These are phyloP conservation scores for Thalassoma bifasciatum DNA, from an alignment of 2,113 vertebrate genomes.

Conservation along the genomic window DNA sequence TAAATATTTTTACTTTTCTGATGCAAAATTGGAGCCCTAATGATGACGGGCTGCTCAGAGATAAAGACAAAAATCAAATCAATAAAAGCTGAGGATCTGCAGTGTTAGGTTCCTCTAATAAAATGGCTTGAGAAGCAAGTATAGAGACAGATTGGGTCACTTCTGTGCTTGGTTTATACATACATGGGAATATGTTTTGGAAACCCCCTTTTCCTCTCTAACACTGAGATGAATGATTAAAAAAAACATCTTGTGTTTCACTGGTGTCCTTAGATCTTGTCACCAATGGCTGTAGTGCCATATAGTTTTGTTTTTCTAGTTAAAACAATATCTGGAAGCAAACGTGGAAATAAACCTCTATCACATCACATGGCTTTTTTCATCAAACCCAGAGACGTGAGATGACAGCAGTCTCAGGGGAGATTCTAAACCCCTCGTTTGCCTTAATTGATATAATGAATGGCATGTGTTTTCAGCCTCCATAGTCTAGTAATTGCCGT, in stretches of 20 bases:
- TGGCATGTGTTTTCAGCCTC: constrained; percentile 75
- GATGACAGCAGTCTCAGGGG: constrained; percentile 76
- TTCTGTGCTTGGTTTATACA: constrained; percentile 11
- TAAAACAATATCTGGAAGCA: constrained; percentile 48
- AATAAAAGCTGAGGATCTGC: not conserved
- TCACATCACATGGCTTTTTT: constrained; percentile 48
- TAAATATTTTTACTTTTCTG: not conserved
- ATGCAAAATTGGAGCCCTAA: not conserved
- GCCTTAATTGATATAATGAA: constrained; percentile 86
- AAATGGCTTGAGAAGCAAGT: not conserved
- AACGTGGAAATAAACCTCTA: constrained; percentile 56
- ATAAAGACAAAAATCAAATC: not conserved
- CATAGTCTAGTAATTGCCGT: constrained; percentile 82
- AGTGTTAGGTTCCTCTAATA: too few species aligned
- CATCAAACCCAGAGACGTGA: constrained; percentile 71
- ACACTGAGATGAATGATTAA: too few species aligned
- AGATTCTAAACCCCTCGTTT: constrained; percentile 80
- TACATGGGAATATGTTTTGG: not conserved
- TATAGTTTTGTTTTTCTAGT: constrained; percentile 22
- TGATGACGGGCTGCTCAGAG: not conserved
- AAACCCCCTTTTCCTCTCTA: not conserved
- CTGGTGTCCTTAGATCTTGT: constrained; percentile 23
- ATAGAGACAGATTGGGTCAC: not conserved
- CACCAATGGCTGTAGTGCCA: constrained; percentile 31
- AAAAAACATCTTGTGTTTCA: not conserved